Evolutionary conservation across 2,113 vertebrate species (phyloP).

Genomic region (Nycticebus coucang): DNA sequence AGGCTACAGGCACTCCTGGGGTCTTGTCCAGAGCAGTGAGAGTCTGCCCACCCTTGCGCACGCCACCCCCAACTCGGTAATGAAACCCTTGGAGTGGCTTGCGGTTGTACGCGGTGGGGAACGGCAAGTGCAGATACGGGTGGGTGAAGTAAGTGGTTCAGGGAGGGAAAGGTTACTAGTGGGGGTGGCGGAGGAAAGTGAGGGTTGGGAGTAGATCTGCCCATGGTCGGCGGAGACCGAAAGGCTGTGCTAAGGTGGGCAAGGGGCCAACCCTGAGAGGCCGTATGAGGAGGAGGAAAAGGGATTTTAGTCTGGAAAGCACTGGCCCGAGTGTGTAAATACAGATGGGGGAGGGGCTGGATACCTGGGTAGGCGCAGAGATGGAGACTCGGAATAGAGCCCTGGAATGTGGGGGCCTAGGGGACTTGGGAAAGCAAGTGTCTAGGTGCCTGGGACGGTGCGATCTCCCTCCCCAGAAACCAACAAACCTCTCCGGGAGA

Average conservation of each 20-base stretch:
- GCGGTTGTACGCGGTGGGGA: slow-evolving; percentile 31
- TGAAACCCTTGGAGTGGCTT: slow-evolving; percentile 45
- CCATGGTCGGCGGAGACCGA: background rate
- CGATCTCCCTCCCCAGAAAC: background rate
- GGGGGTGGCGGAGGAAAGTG: background rate
- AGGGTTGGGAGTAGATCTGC: background rate
- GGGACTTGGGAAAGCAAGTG: background rate
- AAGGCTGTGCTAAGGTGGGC: background rate
- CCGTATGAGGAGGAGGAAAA: background rate
- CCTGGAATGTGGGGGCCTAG: background rate
- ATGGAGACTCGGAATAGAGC: background rate
- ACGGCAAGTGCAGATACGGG: slow-evolving; percentile 46
- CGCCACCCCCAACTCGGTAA: slow-evolving; percentile 31
- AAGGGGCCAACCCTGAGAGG: background rate
- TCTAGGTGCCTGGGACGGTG: slow-evolving; percentile 15
- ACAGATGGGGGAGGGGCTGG: slow-evolving; percentile 50
- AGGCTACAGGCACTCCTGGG: background rate
- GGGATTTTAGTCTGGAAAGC: background rate
- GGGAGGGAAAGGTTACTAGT: background rate
- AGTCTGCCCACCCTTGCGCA: background rate
- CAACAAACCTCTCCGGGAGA: slow-evolving; percentile 12
- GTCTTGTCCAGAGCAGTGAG: background rate
- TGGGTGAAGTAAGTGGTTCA: slow-evolving; percentile 60
- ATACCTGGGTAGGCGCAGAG: slow-evolving; percentile 22
- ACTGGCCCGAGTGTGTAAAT: slow-evolving; percentile 44